Conservation (phyloP, 1,140 invertebrate species). For the Antheraea mylitta region DNA sequence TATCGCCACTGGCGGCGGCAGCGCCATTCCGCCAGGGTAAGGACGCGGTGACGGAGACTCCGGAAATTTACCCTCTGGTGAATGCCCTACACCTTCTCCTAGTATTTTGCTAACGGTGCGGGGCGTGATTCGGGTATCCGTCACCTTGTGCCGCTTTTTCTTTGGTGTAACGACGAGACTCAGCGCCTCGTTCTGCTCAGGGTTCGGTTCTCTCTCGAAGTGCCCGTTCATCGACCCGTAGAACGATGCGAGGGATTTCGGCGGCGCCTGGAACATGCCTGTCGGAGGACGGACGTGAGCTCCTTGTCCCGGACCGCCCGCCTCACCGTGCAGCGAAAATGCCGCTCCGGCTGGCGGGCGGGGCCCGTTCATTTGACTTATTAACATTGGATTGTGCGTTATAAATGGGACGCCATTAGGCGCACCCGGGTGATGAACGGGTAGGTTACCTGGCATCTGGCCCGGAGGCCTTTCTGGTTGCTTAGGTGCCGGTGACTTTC, state of each 20-base stretch:
- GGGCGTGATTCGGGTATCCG: constrained; percentile 96
- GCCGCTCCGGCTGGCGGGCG: constrained; percentile 77
- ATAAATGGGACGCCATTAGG: constrained; percentile 68
- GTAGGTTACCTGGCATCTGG: constrained; percentile 81
- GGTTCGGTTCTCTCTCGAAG: constrained; percentile 83
- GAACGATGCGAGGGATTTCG: constrained; percentile 84
- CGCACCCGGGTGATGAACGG: constrained; percentile 70
- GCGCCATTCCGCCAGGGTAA: constrained; percentile 90
- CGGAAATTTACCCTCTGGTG: constrained; percentile 79
- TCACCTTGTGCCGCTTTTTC: constrained; percentile 98
- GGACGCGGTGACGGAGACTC: constrained; percentile 86
- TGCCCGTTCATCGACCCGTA: constrained; percentile 84
- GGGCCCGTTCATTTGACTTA: constrained; percentile 75
- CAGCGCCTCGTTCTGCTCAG: constrained; percentile 96
- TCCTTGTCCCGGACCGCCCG: constrained; percentile 81
- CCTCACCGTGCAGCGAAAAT: constrained; percentile 73
- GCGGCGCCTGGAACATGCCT: constrained; percentile 90
- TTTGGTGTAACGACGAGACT: constrained; percentile 96
- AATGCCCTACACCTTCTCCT: constrained; percentile 86
- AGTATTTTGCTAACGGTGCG: constrained; percentile 92
- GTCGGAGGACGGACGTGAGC: constrained; percentile 85
- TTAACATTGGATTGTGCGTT: constrained; percentile 66
- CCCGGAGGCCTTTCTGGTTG: constrained; percentile 83
- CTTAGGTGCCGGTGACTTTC: constrained; percentile 91
- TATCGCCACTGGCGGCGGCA: constrained; percentile 96